phyloP scores from a whole-genome alignment of 1,140 invertebrate species.

The Pogonus chalceus region DNA sequence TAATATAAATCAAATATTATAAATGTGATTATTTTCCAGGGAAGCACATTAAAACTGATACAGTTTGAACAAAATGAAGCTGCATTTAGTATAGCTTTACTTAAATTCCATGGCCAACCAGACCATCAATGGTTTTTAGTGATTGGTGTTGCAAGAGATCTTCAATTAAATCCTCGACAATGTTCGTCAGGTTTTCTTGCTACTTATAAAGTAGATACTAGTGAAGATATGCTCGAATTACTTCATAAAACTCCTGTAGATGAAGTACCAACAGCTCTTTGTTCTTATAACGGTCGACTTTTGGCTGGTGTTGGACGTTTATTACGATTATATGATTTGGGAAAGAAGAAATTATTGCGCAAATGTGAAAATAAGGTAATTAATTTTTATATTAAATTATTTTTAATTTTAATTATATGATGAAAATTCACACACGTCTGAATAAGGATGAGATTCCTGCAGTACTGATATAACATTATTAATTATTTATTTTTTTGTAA shows the following conservation, averaged over 20 bases:
- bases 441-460: slow-evolving; percentile 26
- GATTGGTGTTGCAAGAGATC: slow-evolving; percentile 84
- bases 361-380: slow-evolving; percentile 96
- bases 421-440: slow-evolving; percentile 15
- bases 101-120: slow-evolving; percentile 41
- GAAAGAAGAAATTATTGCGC: slow-evolving; percentile 90
- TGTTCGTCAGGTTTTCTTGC: slow-evolving; percentile 74
- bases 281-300: slow-evolving; percentile 83
- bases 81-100: slow-evolving; percentile 68
- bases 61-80: slow-evolving; percentile 94
- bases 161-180: slow-evolving; percentile 77
- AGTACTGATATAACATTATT: slow-evolving; percentile 25
- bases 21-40: slow-evolving; percentile 38
- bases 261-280: slow-evolving; percentile 83
- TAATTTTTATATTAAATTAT: slow-evolving; percentile 4
- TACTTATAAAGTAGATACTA: slow-evolving; percentile 69
- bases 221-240: slow-evolving; percentile 74
- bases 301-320: slow-evolving; percentile 87
- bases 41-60: slow-evolving; percentile 65
- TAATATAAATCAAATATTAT: not conserved
- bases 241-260: slow-evolving; percentile 92
- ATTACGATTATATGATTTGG: slow-evolving; percentile 91
- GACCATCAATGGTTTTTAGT: slow-evolving; percentile 67
- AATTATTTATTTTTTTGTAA: not conserved
- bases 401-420: slow-evolving; percentile 12